phyloP scores from a whole-genome alignment of 2,113 vertebrate genomes.

The Siniperca knerii region DNA sequence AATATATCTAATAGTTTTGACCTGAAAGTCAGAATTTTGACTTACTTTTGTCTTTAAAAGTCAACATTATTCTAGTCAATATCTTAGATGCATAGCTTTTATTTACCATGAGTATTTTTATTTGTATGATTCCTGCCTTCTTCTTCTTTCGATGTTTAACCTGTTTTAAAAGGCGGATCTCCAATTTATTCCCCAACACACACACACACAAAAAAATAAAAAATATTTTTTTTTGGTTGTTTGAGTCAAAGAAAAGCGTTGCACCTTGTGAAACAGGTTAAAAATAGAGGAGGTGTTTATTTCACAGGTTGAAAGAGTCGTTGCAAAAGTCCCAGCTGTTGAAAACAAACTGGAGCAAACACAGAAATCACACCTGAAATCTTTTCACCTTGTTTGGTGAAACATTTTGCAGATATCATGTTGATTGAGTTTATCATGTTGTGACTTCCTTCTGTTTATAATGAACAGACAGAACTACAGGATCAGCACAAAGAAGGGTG shows the following conservation, averaged over 20 bases:
- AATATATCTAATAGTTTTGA: too few species aligned
- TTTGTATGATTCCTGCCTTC: not conserved
- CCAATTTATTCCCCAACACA: too few species aligned
- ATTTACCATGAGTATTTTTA: not conserved
- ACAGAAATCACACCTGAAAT: not conserved
- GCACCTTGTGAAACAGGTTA: not conserved
- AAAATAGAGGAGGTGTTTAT: not conserved
- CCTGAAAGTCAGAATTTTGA: too few species aligned
- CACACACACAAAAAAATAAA: too few species aligned
- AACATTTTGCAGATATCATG: too few species aligned
- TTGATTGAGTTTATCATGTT: too few species aligned
- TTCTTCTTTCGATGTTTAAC: not conserved
- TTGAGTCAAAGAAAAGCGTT: not conserved
- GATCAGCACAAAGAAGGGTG: not conserved
- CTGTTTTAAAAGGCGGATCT: too few species aligned
- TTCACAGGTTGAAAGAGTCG: not conserved
- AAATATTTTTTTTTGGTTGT: too few species aligned
- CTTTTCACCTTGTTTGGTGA: too few species aligned
- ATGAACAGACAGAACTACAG: not conserved
- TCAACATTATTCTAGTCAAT: too few species aligned
- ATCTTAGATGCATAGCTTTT: not conserved
- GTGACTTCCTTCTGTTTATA: not conserved
- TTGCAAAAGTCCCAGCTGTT: too few species aligned
- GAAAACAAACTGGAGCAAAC: too few species aligned
- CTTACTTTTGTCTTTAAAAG: not conserved